These are phyloP conservation scores for Diplolepis rosae DNA, from an alignment of 2,888 invertebrate species.

Conservation along the genomic window DNA sequence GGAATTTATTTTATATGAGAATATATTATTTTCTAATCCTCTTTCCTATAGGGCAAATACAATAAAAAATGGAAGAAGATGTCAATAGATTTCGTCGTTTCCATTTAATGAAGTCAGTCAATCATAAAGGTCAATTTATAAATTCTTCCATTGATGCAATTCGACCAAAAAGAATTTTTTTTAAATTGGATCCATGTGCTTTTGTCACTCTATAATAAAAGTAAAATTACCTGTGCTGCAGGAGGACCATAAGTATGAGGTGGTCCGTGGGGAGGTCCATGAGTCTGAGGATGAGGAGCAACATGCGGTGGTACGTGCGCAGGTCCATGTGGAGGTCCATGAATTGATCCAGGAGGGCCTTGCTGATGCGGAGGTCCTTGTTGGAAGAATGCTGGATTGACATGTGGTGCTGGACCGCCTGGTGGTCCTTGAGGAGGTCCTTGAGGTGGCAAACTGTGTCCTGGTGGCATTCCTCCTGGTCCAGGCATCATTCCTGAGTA, in stretches of 20 bases:
- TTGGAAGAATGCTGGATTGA: conserved; percentile 97
- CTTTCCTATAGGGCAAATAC: no score
- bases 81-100: no score
- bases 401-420: conserved; percentile 91
- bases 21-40: no score
- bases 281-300: conserved; percentile 79
- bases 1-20: no score
- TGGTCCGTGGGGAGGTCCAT: conserved; percentile 77
- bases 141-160: neutral
- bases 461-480: conserved; percentile 75
- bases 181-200: neutral
- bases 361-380: conserved; percentile 80
- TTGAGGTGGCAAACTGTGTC: conserved; percentile 77
- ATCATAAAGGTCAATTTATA: conserved; percentile 2
- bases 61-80: no score
- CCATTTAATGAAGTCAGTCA: no score
- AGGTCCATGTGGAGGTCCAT: conserved; percentile 80
- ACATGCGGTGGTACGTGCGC: conserved; percentile 80
- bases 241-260: conserved; percentile 77
- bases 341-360: conserved; percentile 78
- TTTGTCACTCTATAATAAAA: neutral
- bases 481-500: conserved; percentile 64
- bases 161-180: conserved; percentile 5
- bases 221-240: conserved; percentile 60
- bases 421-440: conserved; percentile 76